Evolutionary conservation across 2,888 invertebrate species (phyloP).

Genomic region (Pelosia muscerda): DNA sequence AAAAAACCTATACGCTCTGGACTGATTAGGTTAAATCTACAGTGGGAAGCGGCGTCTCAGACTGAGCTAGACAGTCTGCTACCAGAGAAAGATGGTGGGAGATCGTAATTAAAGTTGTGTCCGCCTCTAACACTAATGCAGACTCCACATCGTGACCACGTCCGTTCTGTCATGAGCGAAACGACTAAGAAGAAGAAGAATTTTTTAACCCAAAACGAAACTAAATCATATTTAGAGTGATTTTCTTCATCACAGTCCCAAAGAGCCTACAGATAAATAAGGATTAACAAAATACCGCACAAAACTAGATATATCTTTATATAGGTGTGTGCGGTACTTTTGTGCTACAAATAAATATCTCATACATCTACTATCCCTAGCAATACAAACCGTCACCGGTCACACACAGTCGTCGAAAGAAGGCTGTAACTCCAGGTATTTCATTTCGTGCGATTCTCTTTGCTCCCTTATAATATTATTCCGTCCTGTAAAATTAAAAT

Average conservation of each 20-base stretch:
- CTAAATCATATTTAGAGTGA: neutral
- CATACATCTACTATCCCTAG: neutral
- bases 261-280: neutral
- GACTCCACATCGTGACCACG: too few species aligned
- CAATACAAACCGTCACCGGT: constrained; percentile 13
- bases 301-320: neutral
- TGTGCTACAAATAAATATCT: too few species aligned
- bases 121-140: too few species aligned
- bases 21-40: too few species aligned
- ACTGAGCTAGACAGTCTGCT: too few species aligned
- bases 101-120: too few species aligned
- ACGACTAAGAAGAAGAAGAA: too few species aligned
- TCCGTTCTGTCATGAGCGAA: too few species aligned
- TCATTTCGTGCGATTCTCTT: constrained; percentile 29
- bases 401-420: neutral
- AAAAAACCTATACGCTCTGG: too few species aligned
- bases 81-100: too few species aligned
- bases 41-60: too few species aligned
- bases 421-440: neutral
- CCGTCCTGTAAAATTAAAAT: constrained; percentile 41
- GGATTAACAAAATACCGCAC: neutral
- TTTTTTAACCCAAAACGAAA: neutral
- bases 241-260: neutral
- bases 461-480: constrained; percentile 34
- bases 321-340: too few species aligned